Base-by-base conservation (phyloP, 2,113 vertebrate species). In the Bettongia penicillata region DNA sequence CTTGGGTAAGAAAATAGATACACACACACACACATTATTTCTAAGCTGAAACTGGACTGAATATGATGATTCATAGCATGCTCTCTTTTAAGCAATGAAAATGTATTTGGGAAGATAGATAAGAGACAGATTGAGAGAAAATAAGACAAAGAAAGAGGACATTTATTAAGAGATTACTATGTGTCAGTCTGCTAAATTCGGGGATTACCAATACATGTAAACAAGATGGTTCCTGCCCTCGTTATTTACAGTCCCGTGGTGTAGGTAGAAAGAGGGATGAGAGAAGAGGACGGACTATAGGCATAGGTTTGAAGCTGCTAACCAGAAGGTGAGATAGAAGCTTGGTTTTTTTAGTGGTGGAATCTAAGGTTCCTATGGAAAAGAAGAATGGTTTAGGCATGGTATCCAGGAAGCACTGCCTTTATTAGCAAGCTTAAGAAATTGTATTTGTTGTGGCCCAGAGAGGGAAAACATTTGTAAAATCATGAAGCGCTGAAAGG, bases 1-100 rank as follows among this genome's bases (percentile, higher is more conserved):
- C 90, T 48, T 68, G 31, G 96, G 92, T 95, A 93, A 97, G 96
- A 93, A 96, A 96, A 91, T 31, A 57, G 6, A 94, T 48, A 26
- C 93, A 92, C 22, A 48, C 2, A 68, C 47, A 68, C 47, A 11
- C 8, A 91, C n/a, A 96, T 52, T 4, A 89, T 90, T 96, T 95
- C 94, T 92, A 89, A 95, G 77, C 77, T 92, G 53, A 37, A 92
- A 90, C 89, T 61, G 0, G 3, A 92, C 57, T 52, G 7, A 0
- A 0, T 43, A n/a, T 14, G n/a, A 61, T 91, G 89, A 97, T 89
- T 91, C 43, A 43, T 91, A 91, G 50, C 50, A 91, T 24, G 2
- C 0, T 31, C 14, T 16, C 25, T n/a, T 49, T 84, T 90, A 9
- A 51, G 48, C 90, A 47, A 77, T 92, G 92, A 68, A 91, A 94